Evolutionary conservation across 2,113 vertebrate genomes (phyloP), one percentile per base, ranked within the genome.

Genomic region (Phalacrocorax carbo): DNA sequence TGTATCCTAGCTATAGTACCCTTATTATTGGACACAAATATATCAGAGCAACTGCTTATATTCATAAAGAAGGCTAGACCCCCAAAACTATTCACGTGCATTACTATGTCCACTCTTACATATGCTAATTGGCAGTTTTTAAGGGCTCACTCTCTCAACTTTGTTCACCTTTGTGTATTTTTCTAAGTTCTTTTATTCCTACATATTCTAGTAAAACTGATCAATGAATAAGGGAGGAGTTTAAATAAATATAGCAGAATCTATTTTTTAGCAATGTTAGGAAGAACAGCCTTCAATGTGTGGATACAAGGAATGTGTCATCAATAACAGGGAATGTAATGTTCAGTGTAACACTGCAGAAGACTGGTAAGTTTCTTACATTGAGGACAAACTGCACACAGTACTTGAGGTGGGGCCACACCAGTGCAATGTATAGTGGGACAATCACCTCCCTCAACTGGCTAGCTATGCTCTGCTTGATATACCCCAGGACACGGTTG

Each of bases 361-460:
- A 73, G n/a, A 20, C 77, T 62, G 21, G 77, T 71, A 82, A 58
- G n/a, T 25, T 40, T 38, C n/a, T 82, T 77, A 21, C 8, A 46
- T 13, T 75, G 40, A 52, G 9, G 42, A 18, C 44, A 83, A 76
- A 34, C 55, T 32, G 21, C 46, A 34, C 13, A 13, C 32, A 71
- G 18, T 36, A 40, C 29, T 48, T 4, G 0, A 80, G n/a, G 20
- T 76, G 17, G 3, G 11, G 44, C 42, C 5, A 1, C 6, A n/a
- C 4, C 34, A 25, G 13, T 54, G 14, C 18, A 10, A 2, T 11
- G 13, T 5, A 29, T 22, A 48, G 15, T 70, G 11, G 34, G 30
- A 65, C 23, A 60, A 10, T 17, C 29, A 19, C 13, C 20, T 64
- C 26, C 25, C 23, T 64, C 2, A 3, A 19, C 15, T 76, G 30